phyloP scores from a whole-genome alignment of 1,140 invertebrate species.

The Anadara kagoshimensis region DNA sequence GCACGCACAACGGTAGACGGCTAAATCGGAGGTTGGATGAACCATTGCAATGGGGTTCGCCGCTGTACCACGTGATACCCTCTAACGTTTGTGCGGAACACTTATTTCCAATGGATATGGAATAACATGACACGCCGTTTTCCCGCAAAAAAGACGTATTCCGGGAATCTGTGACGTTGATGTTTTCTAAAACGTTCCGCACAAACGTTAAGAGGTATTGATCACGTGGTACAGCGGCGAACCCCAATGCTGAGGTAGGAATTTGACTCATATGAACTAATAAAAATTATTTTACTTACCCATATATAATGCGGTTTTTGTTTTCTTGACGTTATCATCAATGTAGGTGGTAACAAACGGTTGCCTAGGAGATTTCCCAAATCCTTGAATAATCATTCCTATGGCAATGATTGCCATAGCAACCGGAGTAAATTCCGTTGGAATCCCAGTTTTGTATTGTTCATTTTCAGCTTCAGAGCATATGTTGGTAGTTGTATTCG shows the following conservation, averaged over 20 bases:
- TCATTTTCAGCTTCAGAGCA: not conserved
- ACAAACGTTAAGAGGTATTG: too few relatives aligned
- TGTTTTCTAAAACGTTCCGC: too few relatives aligned
- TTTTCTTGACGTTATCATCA: conserved; percentile 62
- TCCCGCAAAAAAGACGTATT: too few relatives aligned
- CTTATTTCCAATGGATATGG: too few relatives aligned
- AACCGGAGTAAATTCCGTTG: conserved; percentile 35
- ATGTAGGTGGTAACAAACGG: conserved; percentile 56
- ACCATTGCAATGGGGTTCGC: not conserved
- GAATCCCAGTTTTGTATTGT: conserved; percentile 17
- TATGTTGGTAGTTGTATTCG: not conserved
- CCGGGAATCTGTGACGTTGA: too few relatives aligned
- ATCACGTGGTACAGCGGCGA: too few relatives aligned
- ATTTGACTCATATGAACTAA: not conserved
- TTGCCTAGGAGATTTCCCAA: conserved; percentile 56
- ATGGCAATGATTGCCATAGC: conserved; percentile 48
- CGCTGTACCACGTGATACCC: too few relatives aligned
- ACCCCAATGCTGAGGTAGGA: not conserved
- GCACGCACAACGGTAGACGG: too few relatives aligned
- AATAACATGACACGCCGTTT: too few relatives aligned
- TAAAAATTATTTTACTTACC: conserved; percentile 39
- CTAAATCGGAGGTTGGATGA: not conserved
- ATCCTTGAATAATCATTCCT: conserved; percentile 61
- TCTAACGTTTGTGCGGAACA: too few relatives aligned
- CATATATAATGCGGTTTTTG: conserved; percentile 54